A percentile compares a stretch with the other conserved stretches of the same genome.
phyloP scores from a whole-genome alignment of 2,113 vertebrate genomes.

The Sylvietta virens region DNA sequence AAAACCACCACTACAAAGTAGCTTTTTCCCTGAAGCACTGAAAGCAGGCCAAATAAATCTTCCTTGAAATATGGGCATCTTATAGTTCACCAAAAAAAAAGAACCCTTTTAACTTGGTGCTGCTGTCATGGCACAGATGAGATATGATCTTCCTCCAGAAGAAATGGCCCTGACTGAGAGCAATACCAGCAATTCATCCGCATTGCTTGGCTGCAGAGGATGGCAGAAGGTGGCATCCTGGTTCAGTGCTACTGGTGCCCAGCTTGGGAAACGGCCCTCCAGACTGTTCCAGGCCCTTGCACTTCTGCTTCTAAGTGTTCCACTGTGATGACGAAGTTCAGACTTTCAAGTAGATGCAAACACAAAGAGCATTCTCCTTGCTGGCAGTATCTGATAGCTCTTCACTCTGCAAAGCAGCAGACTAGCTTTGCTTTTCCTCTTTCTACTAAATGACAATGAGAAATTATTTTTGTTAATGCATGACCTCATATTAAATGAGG shows the following conservation, averaged over 20 bases:
- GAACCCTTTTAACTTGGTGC: neutral
- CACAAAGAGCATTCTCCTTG: neutral
- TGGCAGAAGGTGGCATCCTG: neutral
- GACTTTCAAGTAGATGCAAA: neutral
- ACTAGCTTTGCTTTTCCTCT: neutral
- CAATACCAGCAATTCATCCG: neutral
- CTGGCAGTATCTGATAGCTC: neutral
- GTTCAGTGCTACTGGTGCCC: neutral
- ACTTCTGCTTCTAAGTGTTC: neutral
- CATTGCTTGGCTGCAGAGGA: neutral
- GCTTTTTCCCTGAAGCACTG: neutral
- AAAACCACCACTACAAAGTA: neutral
- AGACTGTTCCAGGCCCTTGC: neutral
- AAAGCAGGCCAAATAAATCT: neutral
- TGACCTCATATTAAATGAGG: neutral
- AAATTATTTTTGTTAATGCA: neutral
- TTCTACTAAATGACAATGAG: neutral
- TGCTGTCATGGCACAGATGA: neutral
- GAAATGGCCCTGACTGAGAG: neutral
- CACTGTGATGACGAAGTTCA: neutral
- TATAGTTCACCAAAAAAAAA: neutral
- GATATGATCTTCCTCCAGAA: neutral
- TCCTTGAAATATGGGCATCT: neutral
- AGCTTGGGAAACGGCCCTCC: neutral
- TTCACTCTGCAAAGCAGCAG: neutral